Conservation (phyloP, 2,888 invertebrate species). For the Tigriopus californicus region DNA sequence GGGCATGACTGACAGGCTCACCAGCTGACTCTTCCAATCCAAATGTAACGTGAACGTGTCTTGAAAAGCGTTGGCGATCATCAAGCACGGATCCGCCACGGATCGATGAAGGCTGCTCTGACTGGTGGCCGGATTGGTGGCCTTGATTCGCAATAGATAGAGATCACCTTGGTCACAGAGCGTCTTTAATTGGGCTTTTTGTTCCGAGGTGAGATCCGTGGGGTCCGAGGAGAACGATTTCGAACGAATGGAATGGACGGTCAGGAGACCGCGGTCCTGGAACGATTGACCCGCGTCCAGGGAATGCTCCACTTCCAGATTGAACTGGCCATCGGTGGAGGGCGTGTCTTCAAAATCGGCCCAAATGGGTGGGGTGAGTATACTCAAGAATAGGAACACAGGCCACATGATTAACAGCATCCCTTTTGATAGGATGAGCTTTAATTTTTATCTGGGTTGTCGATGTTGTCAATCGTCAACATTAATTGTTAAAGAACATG, state of each 20-base stretch:
- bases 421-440: no score
- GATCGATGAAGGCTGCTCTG: neutral
- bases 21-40: neutral
- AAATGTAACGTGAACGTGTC: neutral
- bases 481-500: no score
- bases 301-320: neutral
- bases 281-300: constrained; percentile 4
- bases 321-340: neutral
- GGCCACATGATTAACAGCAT: no score
- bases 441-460: no score
- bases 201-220: neutral
- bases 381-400: constrained; percentile 7
- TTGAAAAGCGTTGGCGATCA: neutral
- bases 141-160: neutral
- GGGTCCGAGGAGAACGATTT: neutral
- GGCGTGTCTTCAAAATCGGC: neutral
- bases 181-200: neutral
- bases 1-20: neutral
- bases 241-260: neutral
- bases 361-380: neutral
- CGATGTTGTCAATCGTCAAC: no score
- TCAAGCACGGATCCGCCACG: neutral
- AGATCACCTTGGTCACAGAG: neutral
- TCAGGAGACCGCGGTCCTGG: neutral
- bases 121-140: neutral